These are phyloP conservation scores for Sinodicranocentrus sp. DNA, from an alignment of 2,888 invertebrate genomes.

Conservation along the genomic window DNA sequence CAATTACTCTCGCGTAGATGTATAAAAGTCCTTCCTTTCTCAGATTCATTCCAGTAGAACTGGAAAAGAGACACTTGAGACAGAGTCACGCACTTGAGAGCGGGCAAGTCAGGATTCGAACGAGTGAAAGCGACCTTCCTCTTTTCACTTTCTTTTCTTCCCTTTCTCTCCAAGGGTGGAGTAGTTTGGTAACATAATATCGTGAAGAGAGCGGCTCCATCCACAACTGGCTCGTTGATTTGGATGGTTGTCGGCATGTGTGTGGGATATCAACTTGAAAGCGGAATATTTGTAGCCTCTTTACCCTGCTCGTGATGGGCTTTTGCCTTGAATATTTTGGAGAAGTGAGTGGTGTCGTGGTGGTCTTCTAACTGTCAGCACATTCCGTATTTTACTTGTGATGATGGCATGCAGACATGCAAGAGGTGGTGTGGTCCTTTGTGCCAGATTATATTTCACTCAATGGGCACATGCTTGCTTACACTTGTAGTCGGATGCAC, in stretches of 20 bases:
- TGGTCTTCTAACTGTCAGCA: slow-evolving; percentile 26
- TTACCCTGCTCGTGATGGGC: neutral
- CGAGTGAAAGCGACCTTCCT: neutral
- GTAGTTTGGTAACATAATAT: neutral
- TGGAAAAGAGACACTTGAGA: slow-evolving; percentile 28
- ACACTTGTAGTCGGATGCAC: too few relatives aligned
- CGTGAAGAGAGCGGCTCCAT: too few relatives aligned
- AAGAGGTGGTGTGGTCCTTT: too few relatives aligned
- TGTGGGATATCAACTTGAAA: neutral
- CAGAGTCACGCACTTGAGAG: slow-evolving; percentile 45
- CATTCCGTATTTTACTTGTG: slow-evolving; percentile 14
- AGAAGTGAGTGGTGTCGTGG: slow-evolving; percentile 24
- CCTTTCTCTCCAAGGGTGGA: neutral
- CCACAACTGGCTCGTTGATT: neutral
- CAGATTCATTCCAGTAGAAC: slow-evolving; percentile 7
- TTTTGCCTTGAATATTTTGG: slow-evolving; percentile 5
- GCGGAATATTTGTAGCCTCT: slow-evolving; percentile 16
- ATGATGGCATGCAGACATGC: slow-evolving; percentile 31
- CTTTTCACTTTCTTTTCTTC: neutral
- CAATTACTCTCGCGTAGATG: slow-evolving; percentile 32
- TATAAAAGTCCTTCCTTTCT: neutral
- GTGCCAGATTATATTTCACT: too few relatives aligned
- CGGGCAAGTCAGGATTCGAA: neutral
- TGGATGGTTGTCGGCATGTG: neutral
- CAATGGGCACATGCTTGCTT: too few relatives aligned